Evolutionary conservation across 2,113 vertebrate genomes (phyloP), one percentile per base, ranked within the genome.

Genomic region (Pungitius pungitius): DNA sequence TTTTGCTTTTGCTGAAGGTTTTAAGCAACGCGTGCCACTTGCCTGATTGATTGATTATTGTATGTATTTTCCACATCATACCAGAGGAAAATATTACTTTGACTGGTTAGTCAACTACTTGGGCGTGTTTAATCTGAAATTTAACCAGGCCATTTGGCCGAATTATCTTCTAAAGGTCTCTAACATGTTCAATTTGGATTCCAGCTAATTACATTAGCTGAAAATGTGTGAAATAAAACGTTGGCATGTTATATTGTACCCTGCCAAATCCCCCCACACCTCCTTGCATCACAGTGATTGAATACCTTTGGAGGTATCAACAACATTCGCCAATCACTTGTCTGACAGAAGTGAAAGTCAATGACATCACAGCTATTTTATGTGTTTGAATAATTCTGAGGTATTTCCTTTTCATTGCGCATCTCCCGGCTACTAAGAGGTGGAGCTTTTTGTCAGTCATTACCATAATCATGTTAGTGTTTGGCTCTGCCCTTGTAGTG

Each of bases 391-490:
- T 90, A 79, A 86, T 90, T 87, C 82, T 76, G 49, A 26, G 62
- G 81, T 77, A 81, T 74, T 70, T 81, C 52, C 74, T 80, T 80
- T 83, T 84, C 55, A 3, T 20, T 60, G 69, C 39, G 1, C 71
- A 30, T 79, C 59, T 74, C 20, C 58, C 60, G 13, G 55, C 35
- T 0, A 2, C 75, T 69, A 43, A 49, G 51, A 70, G 58, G 66
- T 73, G 64, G 69, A 58, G 81, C 81, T 79, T 81, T n/a, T 64
- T 85, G 84, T 83, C 82, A 73, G 64, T 87, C 78, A 91, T 90
- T 87, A 88, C 83, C 89, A 90, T 92, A 92, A 90, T 90, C 83
- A 73, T 51, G 88, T 91, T 90, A 88, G 84, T 67, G 85, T 85
- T 88, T 69, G 69, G 72, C 82, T 87, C 59, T 90, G 90, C 77